Evolutionary conservation across 2,113 vertebrate genomes (phyloP), one percentile per base, ranked within the genome.

Genomic region (Chauna torquata): DNA sequence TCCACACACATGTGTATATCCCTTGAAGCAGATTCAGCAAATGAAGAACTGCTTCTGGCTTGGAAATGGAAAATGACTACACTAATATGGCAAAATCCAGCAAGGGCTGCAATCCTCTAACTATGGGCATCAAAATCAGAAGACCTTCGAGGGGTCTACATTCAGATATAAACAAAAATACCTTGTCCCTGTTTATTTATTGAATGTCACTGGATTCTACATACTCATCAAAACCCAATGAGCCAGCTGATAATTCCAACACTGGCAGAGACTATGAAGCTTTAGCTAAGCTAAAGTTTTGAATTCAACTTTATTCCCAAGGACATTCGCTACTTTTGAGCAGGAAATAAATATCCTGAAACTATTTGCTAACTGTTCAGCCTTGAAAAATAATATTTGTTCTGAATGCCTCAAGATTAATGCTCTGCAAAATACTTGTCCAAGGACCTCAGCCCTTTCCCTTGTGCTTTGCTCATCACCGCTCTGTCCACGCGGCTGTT

Each of bases 401-500:
- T 76, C 79, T 40, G 54, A 62, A 62, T 72, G 82, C 59, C 62
- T 86, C 76, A 8, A 22, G 75, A 10, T 68, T 27, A 83, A 70
- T 66, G 95, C 49, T 88, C 47, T 24, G 42, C 70, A 16, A 80
- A 59, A 42, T n/a, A 30, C 40, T 54, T 38, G 32, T 45, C 9
- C 10, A 47, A 69, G 61, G 82, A 49, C 20, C 23, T 40, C 0
- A 3, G 61, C 76, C 19, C 72, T 30, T 57, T 16, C 3, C 59
- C 16, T 22, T 12, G 20, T 20, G 25, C 88, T 5, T 44, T 16
- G 86, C 79, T 77, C n/a, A 68, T 99, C 98, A 99, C 96, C 98
- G 98, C 77, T 99, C 98, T 1, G 96, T 97, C 99, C 99, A 99
- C 92, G 75, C 87, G 1, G 98, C 95, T 49, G 97, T 98, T 6